A percentile compares a stretch with the other conserved stretches of the same genome.
These are phyloP conservation scores for Agrochola lychnidis DNA, from an alignment of 2,888 invertebrate species.

Conservation along the genomic window DNA sequence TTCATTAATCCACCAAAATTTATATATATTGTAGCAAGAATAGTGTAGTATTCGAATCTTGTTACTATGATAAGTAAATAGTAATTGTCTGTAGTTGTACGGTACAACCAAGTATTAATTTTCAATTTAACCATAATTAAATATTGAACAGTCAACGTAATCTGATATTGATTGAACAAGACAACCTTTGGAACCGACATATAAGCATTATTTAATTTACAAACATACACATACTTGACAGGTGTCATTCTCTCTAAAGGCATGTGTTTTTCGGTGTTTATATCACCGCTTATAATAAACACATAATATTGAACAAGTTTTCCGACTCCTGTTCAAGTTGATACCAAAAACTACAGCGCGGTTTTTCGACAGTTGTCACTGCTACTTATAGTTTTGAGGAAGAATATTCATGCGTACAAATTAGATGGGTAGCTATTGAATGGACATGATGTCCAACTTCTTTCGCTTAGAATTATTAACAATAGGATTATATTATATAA, in stretches of 20 bases:
- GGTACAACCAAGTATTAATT: conserved; percentile 6
- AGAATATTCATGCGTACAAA: not conserved
- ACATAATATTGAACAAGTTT: conserved; percentile 10
- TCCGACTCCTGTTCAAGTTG: not conserved
- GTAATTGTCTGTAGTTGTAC: not conserved
- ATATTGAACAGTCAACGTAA: conserved; percentile 37
- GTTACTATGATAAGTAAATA: not conserved
- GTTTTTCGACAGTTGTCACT: conserved; percentile 17
- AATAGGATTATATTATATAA: not conserved
- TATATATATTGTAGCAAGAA: not conserved
- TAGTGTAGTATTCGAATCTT: not conserved
- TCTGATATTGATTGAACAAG: conserved; percentile 41
- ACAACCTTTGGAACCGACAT: conserved; percentile 49
- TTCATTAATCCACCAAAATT: not conserved
- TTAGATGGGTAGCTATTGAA: not conserved
- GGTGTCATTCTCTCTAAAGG: conserved; percentile 26
- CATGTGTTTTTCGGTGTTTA: conserved; percentile 33
- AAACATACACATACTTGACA: conserved; percentile 34
- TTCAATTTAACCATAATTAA: conserved; percentile 28
- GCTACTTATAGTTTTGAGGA: not conserved
- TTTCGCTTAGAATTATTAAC: not conserved
- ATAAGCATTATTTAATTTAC: conserved; percentile 29
- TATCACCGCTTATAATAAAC: conserved; percentile 29
- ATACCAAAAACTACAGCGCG: not conserved
- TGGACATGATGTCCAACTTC: conserved; percentile 3